Evolutionary conservation across 1,140 invertebrate genomes (phyloP), one percentile per base, ranked within the genome.

Genomic region (Pteromalus puparum): DNA sequence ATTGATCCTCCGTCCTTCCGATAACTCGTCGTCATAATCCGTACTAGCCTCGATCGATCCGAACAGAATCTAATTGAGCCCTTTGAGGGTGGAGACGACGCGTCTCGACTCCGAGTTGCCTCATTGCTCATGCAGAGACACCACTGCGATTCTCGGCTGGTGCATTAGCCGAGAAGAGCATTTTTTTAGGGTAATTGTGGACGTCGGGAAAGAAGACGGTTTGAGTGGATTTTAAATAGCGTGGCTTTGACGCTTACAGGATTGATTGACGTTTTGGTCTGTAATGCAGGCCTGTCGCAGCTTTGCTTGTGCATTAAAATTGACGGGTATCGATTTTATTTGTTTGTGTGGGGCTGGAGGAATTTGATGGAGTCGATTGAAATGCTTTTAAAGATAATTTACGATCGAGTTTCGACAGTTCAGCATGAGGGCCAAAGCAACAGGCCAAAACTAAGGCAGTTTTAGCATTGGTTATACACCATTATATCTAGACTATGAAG

Each of bases 251-350:
- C 53, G 53, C 53, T 61, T 61, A 61, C 53, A 61, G 18, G 53
- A n/a, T 61, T 61, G 53, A 61, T 61, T 61, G 53, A 61, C 53
- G 6, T 61, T 61, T 18, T 61, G 2, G 53, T 6, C 53, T 61
- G 21, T 61, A 61, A 61, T n/a, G 53, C 18, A n/a, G 53, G 18
- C 18, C 53, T n/a, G 53, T 61, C 21, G 53, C 15, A 61, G 53
- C 21, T 61, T 61, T 61, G 53, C 53, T 61, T 61, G 18, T 61
- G 18, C n/a, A 61, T 61, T 61, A 7, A 61, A 61, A 61, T 61
- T 61, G 53, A 61, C 53, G 53, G 53, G 53, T n/a, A 61, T 61
- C 21, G 53, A 61, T 61, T 61, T 61, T n/a, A 61, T 61, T 61
- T 7, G 1, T 61, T 7, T 61, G 15, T 61, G 30, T 1, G 48